phyloP scores from a whole-genome alignment of 2,797 vertebrate genomes.

The Oreortyx pictus region DNA sequence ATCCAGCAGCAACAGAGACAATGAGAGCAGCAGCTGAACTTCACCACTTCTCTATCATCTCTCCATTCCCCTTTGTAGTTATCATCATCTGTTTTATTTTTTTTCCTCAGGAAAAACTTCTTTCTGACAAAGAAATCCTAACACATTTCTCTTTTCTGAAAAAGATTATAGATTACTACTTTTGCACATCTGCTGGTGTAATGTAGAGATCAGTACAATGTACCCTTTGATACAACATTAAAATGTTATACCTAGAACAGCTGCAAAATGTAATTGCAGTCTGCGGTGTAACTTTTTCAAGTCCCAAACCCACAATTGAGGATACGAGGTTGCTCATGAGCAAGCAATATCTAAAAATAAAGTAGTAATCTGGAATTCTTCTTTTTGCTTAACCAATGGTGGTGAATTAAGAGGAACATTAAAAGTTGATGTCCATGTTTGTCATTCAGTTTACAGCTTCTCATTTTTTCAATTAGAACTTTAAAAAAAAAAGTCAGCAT shows the following conservation, averaged over 20 bases:
- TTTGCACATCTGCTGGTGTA: background rate
- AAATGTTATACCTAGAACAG: background rate
- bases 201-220: background rate
- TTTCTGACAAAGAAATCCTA: background rate
- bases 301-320: background rate
- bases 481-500: background rate
- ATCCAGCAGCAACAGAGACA: background rate
- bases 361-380: background rate
- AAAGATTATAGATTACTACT: background rate
- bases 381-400: background rate
- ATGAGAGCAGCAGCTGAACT: background rate
- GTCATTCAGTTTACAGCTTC: background rate
- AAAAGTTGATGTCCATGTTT: background rate
- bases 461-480: slow-evolving; percentile 4
- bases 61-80: background rate
- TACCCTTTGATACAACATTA: background rate
- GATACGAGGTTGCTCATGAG: background rate
- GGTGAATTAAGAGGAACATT: background rate
- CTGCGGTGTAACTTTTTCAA: background rate
- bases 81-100: background rate
- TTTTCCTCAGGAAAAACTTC: background rate
- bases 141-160: background rate
- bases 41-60: background rate
- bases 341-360: slow-evolving; percentile 3
- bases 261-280: background rate